Conservation (phyloP, 2,113 vertebrate genomes). For the Numenius arquata region DNA sequence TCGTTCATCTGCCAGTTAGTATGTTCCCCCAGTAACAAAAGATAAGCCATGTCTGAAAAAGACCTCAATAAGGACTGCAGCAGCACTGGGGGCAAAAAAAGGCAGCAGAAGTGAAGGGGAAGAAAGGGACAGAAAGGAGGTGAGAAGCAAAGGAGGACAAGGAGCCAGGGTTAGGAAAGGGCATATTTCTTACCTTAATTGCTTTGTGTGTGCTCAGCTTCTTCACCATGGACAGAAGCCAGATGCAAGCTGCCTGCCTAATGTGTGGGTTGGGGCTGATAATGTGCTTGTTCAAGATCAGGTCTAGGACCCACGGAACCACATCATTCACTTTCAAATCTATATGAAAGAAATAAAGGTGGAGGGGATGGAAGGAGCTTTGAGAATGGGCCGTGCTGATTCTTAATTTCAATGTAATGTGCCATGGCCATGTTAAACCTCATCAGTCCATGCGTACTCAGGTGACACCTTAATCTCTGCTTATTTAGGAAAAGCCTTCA, state of each 20-base stretch:
- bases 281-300: slow-evolving; percentile 88
- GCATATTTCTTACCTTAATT: slow-evolving; percentile 80
- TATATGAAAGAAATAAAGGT: slow-evolving; percentile 33
- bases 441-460: not conserved
- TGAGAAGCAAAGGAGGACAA: not conserved
- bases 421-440: not conserved
- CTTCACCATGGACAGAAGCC: slow-evolving; percentile 95
- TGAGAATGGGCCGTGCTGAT: accelerated
- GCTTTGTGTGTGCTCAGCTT: slow-evolving; percentile 89
- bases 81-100: not conserved
- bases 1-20: not conserved
- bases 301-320: slow-evolving; percentile 90
- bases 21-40: not conserved
- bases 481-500: not conserved
- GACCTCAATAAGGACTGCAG: not conserved
- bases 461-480: not conserved
- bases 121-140: not conserved
- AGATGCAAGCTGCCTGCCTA: slow-evolving; percentile 94
- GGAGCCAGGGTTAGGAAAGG: not conserved
- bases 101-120: too few relatives aligned
- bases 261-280: slow-evolving; percentile 90
- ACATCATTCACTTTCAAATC: slow-evolving; percentile 88
- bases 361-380: not conserved
- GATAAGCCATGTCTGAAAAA: not conserved
- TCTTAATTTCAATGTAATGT: not conserved